Conservation (phyloP, 2,113 vertebrate genomes). For the Gorsachius goisagi region DNA sequence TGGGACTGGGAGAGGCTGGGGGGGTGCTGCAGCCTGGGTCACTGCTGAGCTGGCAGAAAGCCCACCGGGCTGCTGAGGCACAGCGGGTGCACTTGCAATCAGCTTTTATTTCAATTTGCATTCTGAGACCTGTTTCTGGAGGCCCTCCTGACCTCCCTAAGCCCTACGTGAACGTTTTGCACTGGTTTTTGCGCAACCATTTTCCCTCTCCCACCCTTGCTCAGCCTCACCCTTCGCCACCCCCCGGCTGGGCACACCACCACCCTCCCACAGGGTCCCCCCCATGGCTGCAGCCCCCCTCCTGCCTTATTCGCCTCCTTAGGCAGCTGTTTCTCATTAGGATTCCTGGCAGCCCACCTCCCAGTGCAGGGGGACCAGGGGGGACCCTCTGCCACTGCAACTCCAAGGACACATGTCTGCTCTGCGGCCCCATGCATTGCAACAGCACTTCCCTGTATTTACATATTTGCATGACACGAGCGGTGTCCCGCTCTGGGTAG, state of each 20-base stretch:
- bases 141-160: neutral
- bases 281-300: fast-evolving
- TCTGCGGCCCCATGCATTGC: fast-evolving
- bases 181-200: neutral
- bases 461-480: neutral
- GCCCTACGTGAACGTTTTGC: fast-evolving
- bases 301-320: neutral
- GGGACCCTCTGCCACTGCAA: neutral
- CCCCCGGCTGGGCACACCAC: neutral
- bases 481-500: neutral
- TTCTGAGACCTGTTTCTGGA: neutral
- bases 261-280: neutral
- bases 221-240: neutral
- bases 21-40: neutral
- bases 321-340: neutral
- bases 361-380: fast-evolving
- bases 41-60: neutral
- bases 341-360: neutral
- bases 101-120: neutral
- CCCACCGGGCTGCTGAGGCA: neutral
- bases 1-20: neutral
- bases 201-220: neutral
- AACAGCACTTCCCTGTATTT: fast-evolving
- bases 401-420: neutral
- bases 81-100: neutral